Conservation (phyloP, 2,797 vertebrate species). For the Pipistrellus nathusii region DNA sequence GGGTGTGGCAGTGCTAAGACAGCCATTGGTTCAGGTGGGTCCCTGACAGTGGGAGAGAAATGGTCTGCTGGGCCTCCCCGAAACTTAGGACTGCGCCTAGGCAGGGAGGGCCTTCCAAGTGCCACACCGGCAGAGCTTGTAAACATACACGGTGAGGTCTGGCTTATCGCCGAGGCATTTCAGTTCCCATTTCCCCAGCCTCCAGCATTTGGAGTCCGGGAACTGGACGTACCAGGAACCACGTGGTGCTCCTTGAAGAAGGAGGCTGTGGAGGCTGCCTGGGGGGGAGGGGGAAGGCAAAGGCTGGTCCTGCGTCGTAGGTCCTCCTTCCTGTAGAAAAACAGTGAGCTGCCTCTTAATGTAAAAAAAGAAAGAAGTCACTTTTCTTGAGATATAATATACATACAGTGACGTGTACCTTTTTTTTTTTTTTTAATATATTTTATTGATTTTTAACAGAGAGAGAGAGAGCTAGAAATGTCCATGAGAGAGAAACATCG, state of each 20-base stretch:
- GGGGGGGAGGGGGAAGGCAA: neutral
- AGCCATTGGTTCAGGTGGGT: neutral
- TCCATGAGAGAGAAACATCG: too few relatives aligned
- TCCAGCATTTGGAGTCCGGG: neutral
- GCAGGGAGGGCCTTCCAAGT: neutral
- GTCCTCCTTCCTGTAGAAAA: slow-evolving; percentile 22
- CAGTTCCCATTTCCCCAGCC: neutral
- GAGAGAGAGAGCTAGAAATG: too few relatives aligned
- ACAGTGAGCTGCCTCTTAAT: neutral
- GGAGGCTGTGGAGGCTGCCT: neutral
- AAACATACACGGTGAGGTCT: neutral
- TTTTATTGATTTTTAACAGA: too few relatives aligned
- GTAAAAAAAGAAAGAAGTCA: neutral
- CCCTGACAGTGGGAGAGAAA: neutral
- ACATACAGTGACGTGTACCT: neutral
- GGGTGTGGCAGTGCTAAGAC: neutral
- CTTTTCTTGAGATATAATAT: neutral
- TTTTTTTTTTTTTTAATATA: neutral
- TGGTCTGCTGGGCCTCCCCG: neutral
- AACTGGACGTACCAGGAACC: neutral
- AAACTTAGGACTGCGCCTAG: neutral
- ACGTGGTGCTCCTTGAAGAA: neutral
- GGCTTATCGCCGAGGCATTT: neutral
- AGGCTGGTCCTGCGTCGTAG: neutral
- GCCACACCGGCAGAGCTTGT: neutral